These are phyloP conservation scores for Halocynthia aurantium DNA, from an alignment of 23 tunicate species.

Conservation along the genomic window DNA sequence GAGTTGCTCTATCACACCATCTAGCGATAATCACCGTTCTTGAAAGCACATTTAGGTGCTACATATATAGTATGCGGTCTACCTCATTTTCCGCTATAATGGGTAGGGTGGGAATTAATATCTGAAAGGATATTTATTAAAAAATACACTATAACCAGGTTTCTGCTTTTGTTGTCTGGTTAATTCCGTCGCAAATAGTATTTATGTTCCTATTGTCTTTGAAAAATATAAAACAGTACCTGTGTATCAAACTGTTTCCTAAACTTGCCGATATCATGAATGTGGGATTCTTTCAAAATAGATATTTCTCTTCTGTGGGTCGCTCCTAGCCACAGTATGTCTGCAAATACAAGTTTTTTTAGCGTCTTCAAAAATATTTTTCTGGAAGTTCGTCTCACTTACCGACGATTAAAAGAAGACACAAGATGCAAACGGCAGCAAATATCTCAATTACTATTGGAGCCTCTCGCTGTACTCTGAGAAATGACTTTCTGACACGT, in stretches of 20 bases:
- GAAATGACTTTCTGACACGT: slow-evolving; percentile 6
- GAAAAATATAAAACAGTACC: slow-evolving; percentile 7
- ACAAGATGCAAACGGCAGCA: slow-evolving; percentile 38
- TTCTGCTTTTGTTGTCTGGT: too few relatives aligned
- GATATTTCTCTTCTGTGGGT: slow-evolving; percentile 44
- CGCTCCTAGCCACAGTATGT: slow-evolving; percentile 66
- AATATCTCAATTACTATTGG: slow-evolving; percentile 60
- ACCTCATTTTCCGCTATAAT: too few relatives aligned
- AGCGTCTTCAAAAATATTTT: not conserved
- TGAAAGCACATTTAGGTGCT: too few relatives aligned
- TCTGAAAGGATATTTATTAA: too few relatives aligned
- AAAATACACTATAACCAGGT: too few relatives aligned
- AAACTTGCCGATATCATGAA: slow-evolving; percentile 42
- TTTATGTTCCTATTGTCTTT: too few relatives aligned
- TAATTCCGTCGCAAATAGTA: too few relatives aligned
- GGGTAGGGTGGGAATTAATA: too few relatives aligned
- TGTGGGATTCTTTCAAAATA: slow-evolving; percentile 47
- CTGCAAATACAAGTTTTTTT: slow-evolving; percentile 13
- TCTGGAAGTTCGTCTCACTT: slow-evolving; percentile 1
- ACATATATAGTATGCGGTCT: too few relatives aligned
- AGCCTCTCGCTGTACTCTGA: slow-evolving; percentile 28
- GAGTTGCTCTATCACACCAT: too few relatives aligned
- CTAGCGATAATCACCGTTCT: too few relatives aligned
- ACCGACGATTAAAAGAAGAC: slow-evolving; percentile 59
- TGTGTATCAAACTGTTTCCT: slow-evolving; percentile 76